Evolutionary conservation across 2,888 invertebrate genomes (phyloP).

Genomic region (Nomada ferruginata): DNA sequence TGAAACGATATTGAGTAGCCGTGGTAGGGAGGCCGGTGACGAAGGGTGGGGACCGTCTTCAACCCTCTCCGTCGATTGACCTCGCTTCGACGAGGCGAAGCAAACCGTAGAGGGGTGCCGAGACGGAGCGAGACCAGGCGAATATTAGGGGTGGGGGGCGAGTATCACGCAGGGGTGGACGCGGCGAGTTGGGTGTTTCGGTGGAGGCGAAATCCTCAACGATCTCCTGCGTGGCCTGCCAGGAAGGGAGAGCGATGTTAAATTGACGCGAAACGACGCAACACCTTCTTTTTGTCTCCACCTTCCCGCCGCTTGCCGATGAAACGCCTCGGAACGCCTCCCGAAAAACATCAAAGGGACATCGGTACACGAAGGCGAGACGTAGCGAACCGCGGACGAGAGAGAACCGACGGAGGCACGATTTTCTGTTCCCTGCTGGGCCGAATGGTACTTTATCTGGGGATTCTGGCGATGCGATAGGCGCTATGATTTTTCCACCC

Average conservation of each 20-base stretch:
- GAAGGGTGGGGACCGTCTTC: slow-evolving; percentile 75
- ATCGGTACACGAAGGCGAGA: slow-evolving; percentile 40
- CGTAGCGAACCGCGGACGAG: slow-evolving; percentile 42
- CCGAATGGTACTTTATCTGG: slow-evolving; percentile 30
- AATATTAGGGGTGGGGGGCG: slow-evolving; percentile 32
- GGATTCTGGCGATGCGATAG: slow-evolving; percentile 25
- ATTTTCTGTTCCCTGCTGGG: slow-evolving; percentile 23
- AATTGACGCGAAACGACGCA: slow-evolving; percentile 82
- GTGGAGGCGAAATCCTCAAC: slow-evolving; percentile 61
- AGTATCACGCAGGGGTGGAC: slow-evolving; percentile 64
- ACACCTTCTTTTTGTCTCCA: slow-evolving; percentile 59
- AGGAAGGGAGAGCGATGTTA: slow-evolving; percentile 71
- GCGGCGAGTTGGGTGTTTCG: slow-evolving; percentile 53
- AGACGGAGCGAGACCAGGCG: slow-evolving; percentile 39
- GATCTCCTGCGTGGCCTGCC: slow-evolving; percentile 60
- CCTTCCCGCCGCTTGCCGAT: slow-evolving; percentile 23
- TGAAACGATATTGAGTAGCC: slow-evolving; percentile 83
- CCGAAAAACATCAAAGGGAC: slow-evolving; percentile 62
- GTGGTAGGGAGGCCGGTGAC: slow-evolving; percentile 69
- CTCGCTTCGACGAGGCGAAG: slow-evolving; percentile 79
- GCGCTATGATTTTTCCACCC: slow-evolving; percentile 32
- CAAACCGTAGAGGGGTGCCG: slow-evolving; percentile 62
- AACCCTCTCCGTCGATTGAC: slow-evolving; percentile 82
- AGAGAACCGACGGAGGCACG: slow-evolving; percentile 27
- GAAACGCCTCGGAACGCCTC: slow-evolving; percentile 55